These are phyloP conservation scores for Grapholita molesta DNA, from an alignment of 1,140 invertebrate genomes.

Conservation along the genomic window DNA sequence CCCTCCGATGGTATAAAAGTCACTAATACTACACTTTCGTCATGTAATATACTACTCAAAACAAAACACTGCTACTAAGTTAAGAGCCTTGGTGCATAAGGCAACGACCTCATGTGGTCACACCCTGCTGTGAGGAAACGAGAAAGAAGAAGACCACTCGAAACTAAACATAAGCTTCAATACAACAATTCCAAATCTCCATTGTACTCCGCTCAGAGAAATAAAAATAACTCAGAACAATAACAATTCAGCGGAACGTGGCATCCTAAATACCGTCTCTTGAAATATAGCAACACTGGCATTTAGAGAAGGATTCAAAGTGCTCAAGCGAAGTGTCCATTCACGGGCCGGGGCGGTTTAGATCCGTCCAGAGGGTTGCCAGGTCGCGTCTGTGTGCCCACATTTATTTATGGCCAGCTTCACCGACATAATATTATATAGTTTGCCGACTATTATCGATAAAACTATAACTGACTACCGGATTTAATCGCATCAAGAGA, in stretches of 20 bases:
- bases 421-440: not conserved
- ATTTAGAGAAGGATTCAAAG: constrained; percentile 1
- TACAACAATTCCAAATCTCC: not conserved
- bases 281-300: constrained; percentile 7
- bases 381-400: not conserved
- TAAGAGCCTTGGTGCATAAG: too few relatives aligned
- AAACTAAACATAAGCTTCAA: too few relatives aligned
- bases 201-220: not conserved
- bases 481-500: too few relatives aligned
- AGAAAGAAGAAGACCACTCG: too few relatives aligned
- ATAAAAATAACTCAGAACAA: not conserved
- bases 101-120: too few relatives aligned
- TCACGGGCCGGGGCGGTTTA: not conserved
- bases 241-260: constrained; percentile 2
- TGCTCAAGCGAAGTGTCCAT: constrained; percentile 15
- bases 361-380: not conserved
- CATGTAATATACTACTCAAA: too few relatives aligned
- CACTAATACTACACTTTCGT: too few relatives aligned
- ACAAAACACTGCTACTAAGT: too few relatives aligned
- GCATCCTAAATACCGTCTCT: not conserved
- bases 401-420: not conserved
- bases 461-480: too few relatives aligned
- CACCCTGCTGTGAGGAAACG: too few relatives aligned
- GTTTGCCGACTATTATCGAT: too few relatives aligned
- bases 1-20: too few relatives aligned